Conservation (phyloP, 2,797 vertebrate genomes). For the Enteromius paludinosus region DNA sequence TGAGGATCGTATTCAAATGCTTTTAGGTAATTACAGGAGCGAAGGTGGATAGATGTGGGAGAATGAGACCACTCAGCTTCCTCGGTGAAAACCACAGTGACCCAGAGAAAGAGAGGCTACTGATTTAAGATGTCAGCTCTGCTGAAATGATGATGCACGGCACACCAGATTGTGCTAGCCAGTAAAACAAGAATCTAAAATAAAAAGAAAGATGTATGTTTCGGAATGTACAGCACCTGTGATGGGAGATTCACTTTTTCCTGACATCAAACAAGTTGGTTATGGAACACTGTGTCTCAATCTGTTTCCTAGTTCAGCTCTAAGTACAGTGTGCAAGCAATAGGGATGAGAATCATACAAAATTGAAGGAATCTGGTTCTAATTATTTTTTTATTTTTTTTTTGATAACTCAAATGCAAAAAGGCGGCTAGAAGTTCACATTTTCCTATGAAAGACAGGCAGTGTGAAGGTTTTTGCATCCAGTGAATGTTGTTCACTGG, state of each 20-base stretch:
- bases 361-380: background rate
- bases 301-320: background rate
- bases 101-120: conserved; percentile 19
- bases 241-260: background rate
- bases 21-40: conserved; percentile 50
- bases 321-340: background rate
- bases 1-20: conserved; percentile 47
- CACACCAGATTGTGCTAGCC: background rate
- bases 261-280: background rate
- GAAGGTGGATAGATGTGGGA: conserved; percentile 45
- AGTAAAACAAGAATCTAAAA: background rate
- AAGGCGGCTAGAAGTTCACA: background rate
- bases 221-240: background rate
- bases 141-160: conserved; percentile 23
- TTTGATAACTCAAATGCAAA: background rate
- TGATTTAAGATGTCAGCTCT: conserved; percentile 28
- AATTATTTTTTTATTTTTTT: background rate
- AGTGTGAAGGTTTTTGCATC: conserved; percentile 8
- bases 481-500: background rate
- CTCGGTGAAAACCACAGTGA: conserved; percentile 11
- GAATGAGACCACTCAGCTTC: conserved; percentile 46
- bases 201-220: background rate
- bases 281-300: background rate
- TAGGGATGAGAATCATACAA: background rate
- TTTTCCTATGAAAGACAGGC: background rate